These are phyloP conservation scores for Meloidogyne floridensis DNA, from an alignment of 1,140 invertebrate species.

Conservation along the genomic window DNA sequence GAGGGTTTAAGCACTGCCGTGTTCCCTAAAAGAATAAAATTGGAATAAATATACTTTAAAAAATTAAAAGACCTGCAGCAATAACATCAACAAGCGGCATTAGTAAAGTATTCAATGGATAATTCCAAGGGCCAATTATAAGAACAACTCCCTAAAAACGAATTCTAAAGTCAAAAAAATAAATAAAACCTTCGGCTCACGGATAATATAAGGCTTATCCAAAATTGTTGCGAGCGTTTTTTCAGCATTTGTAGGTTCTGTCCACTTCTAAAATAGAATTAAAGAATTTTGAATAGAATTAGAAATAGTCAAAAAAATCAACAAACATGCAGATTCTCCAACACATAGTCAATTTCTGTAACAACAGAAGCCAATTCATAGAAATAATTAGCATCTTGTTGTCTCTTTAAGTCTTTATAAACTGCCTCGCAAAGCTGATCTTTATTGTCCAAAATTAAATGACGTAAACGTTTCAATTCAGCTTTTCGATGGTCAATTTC, in stretches of 20 bases:
- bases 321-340: constrained; percentile 25
- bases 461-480: constrained; percentile 30
- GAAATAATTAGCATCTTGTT: constrained; percentile 33
- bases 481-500: constrained; percentile 29
- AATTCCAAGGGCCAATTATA: constrained; percentile 89
- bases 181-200: constrained; percentile 42
- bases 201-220: constrained; percentile 45
- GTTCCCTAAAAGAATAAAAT: constrained; percentile 72
- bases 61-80: constrained; percentile 73
- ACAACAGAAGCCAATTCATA: constrained; percentile 53
- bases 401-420: constrained; percentile 58
- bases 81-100: constrained; percentile 81
- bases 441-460: constrained; percentile 32
- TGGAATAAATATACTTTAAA: not conserved
- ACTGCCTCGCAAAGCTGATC: constrained; percentile 48
- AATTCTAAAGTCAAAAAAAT: constrained; percentile 4
- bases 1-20: constrained; percentile 91
- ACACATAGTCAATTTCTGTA: constrained; percentile 61
- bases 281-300: not conserved
- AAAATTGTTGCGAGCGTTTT: constrained; percentile 42
- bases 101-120: constrained; percentile 85
- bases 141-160: constrained; percentile 43
- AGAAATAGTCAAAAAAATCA: not conserved
- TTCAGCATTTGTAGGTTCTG: constrained; percentile 34
- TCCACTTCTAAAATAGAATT: constrained; percentile 36